Percentiles rank a stretch among this genome's conserved stretches.
phyloP scores from a whole-genome alignment of 2,797 vertebrate genomes.

The Epinephelus awoara region DNA sequence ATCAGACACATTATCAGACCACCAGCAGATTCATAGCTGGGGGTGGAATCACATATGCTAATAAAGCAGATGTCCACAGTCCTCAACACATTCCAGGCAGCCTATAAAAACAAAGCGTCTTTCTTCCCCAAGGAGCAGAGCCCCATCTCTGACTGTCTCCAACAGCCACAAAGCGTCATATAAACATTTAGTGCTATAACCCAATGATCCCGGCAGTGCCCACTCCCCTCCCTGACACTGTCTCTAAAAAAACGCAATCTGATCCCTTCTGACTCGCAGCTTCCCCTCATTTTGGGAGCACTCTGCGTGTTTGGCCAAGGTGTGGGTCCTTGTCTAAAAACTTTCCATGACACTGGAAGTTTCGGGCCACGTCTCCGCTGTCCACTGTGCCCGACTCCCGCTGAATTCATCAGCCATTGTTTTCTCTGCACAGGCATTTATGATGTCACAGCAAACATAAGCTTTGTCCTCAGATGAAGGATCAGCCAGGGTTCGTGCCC shows the following conservation, averaged over 20 bases:
- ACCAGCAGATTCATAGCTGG: conserved; percentile 83
- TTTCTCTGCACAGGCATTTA: conserved; percentile 81
- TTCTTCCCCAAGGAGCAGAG: conserved; percentile 70
- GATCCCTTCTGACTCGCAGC: conserved; percentile 47
- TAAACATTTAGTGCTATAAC: conserved; percentile 65
- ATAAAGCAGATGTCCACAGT: conserved; percentile 87
- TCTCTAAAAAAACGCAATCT: conserved; percentile 50
- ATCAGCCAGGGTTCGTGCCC: conserved; percentile 80
- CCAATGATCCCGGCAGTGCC: conserved; percentile 26
- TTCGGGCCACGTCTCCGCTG: conserved; percentile 57
- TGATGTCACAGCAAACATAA: conserved; percentile 86
- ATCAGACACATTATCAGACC: conserved; percentile 80
- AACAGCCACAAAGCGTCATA: conserved; percentile 65
- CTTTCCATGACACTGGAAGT: conserved; percentile 79
- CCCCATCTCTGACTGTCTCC: conserved; percentile 65
- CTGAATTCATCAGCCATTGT: conserved; percentile 84
- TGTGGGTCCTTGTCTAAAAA: conserved; percentile 70
- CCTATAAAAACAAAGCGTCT: conserved; percentile 86
- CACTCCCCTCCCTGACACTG: conserved; percentile 29
- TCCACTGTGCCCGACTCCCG: conserved; percentile 69
- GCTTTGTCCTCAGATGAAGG: conserved; percentile 86
- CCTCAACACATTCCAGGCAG: conserved; percentile 84
- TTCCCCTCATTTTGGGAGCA: conserved; percentile 52
- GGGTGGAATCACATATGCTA: conserved; percentile 85
- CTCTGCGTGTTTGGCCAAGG: conserved; percentile 75